Conservation (phyloP, 2,113 vertebrate genomes). For the Lagopus muta region DNA sequence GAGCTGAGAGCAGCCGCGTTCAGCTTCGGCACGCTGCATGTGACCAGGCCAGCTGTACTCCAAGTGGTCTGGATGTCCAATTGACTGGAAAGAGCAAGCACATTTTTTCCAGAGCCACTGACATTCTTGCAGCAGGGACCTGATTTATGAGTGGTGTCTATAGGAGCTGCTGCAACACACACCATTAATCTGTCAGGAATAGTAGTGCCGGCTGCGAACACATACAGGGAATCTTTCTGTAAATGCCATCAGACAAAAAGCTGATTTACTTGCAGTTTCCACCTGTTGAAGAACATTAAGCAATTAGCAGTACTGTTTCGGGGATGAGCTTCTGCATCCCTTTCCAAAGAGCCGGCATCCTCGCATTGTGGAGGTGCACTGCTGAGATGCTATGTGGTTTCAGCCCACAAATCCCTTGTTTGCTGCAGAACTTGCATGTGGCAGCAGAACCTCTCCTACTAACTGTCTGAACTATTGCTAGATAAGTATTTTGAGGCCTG, state of each 20-base stretch:
- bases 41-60: slow-evolving; percentile 30
- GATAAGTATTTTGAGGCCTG: neutral
- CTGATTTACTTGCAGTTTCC: neutral
- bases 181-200: neutral
- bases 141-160: neutral
- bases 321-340: neutral
- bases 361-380: neutral
- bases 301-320: neutral
- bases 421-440: neutral
- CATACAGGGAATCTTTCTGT: neutral
- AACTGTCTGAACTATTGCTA: neutral
- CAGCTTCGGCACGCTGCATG: slow-evolving; percentile 10
- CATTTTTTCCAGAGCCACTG: slow-evolving; percentile 42
- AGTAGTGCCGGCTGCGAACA: neutral
- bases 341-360: neutral
- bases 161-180: neutral
- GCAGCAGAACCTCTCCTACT: neutral
- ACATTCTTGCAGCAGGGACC: neutral
- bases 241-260: neutral
- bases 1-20: slow-evolving; percentile 24
- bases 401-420: neutral
- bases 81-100: slow-evolving; percentile 11
- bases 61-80: neutral
- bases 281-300: neutral
- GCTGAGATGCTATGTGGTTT: neutral